Evolutionary conservation across 1,140 invertebrate genomes (phyloP).

Genomic region (Chrysoperla carnea): DNA sequence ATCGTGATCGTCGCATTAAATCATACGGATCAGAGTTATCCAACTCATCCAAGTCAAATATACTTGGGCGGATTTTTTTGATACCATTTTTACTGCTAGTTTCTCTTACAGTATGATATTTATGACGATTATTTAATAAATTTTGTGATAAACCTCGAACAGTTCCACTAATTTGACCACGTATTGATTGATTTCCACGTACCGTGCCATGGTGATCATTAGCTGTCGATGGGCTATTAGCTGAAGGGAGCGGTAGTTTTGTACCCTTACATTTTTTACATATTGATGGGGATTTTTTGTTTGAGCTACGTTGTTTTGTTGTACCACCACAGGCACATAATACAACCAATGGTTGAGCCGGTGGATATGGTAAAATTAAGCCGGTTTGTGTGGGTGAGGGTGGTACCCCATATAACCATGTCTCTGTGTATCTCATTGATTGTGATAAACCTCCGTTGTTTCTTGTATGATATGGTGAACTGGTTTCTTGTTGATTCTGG

Average conservation of each 20-base stretch:
- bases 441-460: constrained; percentile 35
- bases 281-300: constrained; percentile 18
- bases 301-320: constrained; percentile 42
- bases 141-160: constrained; percentile 29
- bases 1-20: constrained; percentile 52
- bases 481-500: too few relatives aligned
- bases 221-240: constrained; percentile 18
- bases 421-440: constrained; percentile 68
- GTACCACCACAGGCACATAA: constrained; percentile 54
- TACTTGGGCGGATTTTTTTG: constrained; percentile 35
- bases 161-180: constrained; percentile 22
- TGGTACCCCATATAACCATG: constrained; percentile 50
- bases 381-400: constrained; percentile 9
- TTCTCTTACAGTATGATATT: constrained; percentile 25
- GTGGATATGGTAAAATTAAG: constrained; percentile 24
- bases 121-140: not conserved
- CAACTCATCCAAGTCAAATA: constrained; percentile 24
- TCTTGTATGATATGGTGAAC: too few relatives aligned
- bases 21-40: constrained; percentile 49
- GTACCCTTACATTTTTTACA: constrained; percentile 69
- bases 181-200: too few relatives aligned
- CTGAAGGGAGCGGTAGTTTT: constrained; percentile 38
- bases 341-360: constrained; percentile 34
- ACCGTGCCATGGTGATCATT: too few relatives aligned
- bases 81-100: constrained; percentile 27